A percentile compares a stretch with the other conserved stretches of the same genome.
Conservation (phyloP, 2,888 invertebrate genomes). For the Aethes cnicana region DNA sequence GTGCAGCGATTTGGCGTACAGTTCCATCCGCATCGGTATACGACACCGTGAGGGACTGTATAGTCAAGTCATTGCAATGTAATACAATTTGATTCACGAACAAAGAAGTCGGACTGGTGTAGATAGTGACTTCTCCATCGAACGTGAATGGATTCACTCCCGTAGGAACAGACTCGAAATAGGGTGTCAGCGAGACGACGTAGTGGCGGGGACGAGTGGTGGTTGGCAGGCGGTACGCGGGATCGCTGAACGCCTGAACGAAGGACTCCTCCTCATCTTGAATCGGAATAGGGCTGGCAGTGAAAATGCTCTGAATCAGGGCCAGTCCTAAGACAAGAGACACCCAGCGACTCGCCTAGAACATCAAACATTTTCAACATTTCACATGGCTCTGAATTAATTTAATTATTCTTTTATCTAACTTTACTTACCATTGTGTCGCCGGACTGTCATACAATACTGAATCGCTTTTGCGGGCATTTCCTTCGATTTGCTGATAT, state of each 20-base stretch:
- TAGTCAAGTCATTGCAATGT: conserved; percentile 65
- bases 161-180: conserved; percentile 54
- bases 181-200: conserved; percentile 74
- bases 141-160: conserved; percentile 60
- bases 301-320: conserved; percentile 52
- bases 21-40: conserved; percentile 27
- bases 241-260: conserved; percentile 47
- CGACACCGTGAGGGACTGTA: conserved; percentile 63
- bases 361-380: conserved; percentile 16
- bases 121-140: conserved; percentile 66
- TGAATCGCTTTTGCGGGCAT: conserved; percentile 37
- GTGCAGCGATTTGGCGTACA: conserved; percentile 37
- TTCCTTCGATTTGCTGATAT: conserved; percentile 43
- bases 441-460: conserved; percentile 45
- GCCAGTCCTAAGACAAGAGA: conserved; percentile 50
- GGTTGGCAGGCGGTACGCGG: conserved; percentile 69
- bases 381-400: no score
- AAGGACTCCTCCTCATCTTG: conserved; percentile 61
- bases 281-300: conserved; percentile 58
- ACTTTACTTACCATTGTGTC: conserved; percentile 59
- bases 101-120: conserved; percentile 39
- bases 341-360: conserved; percentile 59
- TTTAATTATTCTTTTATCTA: conserved; percentile 7
- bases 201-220: conserved; percentile 79
- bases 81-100: conserved; percentile 56